Percentiles rank a stretch among this genome's conserved stretches.
These are phyloP conservation scores for Stigmatopora argus DNA, from an alignment of 2,113 vertebrate genomes.

Conservation along the genomic window DNA sequence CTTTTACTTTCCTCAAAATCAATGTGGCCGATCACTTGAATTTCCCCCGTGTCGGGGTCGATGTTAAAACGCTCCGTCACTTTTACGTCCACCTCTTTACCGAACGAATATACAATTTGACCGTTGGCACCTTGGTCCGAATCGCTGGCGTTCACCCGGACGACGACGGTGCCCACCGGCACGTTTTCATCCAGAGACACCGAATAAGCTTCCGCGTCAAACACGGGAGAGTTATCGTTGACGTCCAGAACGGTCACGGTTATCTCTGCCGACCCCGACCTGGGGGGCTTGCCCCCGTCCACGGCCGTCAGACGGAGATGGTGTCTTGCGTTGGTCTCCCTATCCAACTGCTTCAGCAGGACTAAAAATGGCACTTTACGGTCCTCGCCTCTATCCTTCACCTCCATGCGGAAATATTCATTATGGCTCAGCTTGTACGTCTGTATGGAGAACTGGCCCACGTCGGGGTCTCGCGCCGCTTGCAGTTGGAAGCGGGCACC, in stretches of 20 bases:
- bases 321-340: constrained; percentile 43
- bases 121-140: constrained; percentile 52
- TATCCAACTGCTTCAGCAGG: constrained; percentile 59
- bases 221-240: constrained; percentile 68
- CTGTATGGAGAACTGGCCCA: constrained; percentile 62
- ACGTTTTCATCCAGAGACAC: constrained; percentile 43
- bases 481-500: constrained; percentile 68
- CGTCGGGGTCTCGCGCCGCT: constrained; percentile 65
- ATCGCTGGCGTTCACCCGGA: constrained; percentile 59
- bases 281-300: constrained; percentile 63
- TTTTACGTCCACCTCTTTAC: constrained; percentile 38
- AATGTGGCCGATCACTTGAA: constrained; percentile 39
- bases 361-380: constrained; percentile 57
- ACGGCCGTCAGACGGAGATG: constrained; percentile 50
- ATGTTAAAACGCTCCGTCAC: constrained; percentile 59
- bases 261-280: constrained; percentile 53
- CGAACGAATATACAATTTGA: constrained; percentile 56
- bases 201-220: constrained; percentile 49
- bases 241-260: constrained; percentile 52
- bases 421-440: constrained; percentile 67
- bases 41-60: constrained; percentile 47
- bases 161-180: constrained; percentile 37
- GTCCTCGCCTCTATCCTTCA: constrained; percentile 51
- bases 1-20: constrained; percentile 42
- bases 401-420: constrained; percentile 56